Conservation (phyloP, 2,888 invertebrate genomes). For the Scaptomyza tumidula region DNA sequence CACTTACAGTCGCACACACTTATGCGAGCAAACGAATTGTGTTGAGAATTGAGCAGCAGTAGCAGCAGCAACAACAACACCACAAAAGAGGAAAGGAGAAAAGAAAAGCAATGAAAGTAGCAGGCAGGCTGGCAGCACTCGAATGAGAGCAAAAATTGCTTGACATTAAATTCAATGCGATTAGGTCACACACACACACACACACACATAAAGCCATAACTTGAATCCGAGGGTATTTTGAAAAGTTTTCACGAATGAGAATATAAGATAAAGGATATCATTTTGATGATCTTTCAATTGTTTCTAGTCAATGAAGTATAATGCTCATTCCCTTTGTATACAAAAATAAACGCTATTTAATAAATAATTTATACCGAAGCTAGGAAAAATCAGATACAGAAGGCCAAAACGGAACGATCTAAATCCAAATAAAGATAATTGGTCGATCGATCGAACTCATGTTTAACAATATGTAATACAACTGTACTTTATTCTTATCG, state of each 20-base stretch:
- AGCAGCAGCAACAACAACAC: background rate
- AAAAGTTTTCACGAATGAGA: background rate
- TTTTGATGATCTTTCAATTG: background rate
- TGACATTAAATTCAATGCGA: slow-evolving; percentile 79
- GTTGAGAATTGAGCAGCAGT: slow-evolving; percentile 7
- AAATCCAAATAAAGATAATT: background rate
- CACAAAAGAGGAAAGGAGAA: background rate
- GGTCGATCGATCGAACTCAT: background rate
- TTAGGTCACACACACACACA: slow-evolving; percentile 54
- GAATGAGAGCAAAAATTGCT: slow-evolving; percentile 63
- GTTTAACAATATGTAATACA: background rate
- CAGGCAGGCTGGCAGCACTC: slow-evolving; percentile 29
- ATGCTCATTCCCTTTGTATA: too few species aligned
- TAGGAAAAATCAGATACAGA: background rate
- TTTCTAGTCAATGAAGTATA: too few species aligned
- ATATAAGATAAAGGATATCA: too few species aligned
- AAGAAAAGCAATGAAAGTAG: slow-evolving; percentile 28
- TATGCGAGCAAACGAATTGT: slow-evolving; percentile 24
- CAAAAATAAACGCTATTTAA: too few species aligned
- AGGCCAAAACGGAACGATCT: background rate
- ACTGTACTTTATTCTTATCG: slow-evolving; percentile 2
- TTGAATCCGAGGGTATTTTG: slow-evolving; percentile 27
- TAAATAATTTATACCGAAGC: too few species aligned
- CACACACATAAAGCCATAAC: slow-evolving; percentile 27
- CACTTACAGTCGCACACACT: slow-evolving; percentile 6